Conservation (phyloP, 2,888 invertebrate genomes). For the Eupithecia insigniata region DNA sequence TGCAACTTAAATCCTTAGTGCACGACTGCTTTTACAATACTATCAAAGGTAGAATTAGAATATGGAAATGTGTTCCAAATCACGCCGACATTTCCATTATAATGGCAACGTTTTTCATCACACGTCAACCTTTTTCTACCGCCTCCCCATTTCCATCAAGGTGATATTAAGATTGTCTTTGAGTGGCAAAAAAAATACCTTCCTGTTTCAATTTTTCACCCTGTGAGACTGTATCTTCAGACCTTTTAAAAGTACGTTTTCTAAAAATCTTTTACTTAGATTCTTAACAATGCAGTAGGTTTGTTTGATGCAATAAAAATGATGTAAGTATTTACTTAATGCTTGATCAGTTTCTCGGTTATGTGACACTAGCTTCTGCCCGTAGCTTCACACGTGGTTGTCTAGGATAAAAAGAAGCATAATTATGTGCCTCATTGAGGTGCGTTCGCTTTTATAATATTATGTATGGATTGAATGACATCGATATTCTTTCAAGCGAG, state of each 20-base stretch:
- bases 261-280: background rate
- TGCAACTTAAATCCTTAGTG: slow-evolving; percentile 13
- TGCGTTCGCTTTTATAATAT: too few relatives aligned
- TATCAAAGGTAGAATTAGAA: slow-evolving; percentile 35
- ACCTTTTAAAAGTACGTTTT: background rate
- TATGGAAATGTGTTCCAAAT: slow-evolving; percentile 51
- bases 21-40: slow-evolving; percentile 22
- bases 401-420: too few relatives aligned
- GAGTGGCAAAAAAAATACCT: slow-evolving; percentile 21
- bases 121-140: slow-evolving; percentile 49
- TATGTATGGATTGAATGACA: too few relatives aligned
- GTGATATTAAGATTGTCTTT: slow-evolving; percentile 51
- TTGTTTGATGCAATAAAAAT: background rate
- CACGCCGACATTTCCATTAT: slow-evolving; percentile 60
- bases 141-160: slow-evolving; percentile 52
- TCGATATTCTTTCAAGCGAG: background rate
- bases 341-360: background rate
- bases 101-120: slow-evolving; percentile 66
- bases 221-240: background rate
- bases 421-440: too few relatives aligned
- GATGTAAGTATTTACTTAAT: background rate
- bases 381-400: too few relatives aligned
- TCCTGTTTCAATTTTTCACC: background rate
- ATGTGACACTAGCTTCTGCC: too few relatives aligned
- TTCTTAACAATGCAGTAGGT: background rate